Conservation (phyloP, 1,140 invertebrate species). For the Diorhabda sublineata region DNA sequence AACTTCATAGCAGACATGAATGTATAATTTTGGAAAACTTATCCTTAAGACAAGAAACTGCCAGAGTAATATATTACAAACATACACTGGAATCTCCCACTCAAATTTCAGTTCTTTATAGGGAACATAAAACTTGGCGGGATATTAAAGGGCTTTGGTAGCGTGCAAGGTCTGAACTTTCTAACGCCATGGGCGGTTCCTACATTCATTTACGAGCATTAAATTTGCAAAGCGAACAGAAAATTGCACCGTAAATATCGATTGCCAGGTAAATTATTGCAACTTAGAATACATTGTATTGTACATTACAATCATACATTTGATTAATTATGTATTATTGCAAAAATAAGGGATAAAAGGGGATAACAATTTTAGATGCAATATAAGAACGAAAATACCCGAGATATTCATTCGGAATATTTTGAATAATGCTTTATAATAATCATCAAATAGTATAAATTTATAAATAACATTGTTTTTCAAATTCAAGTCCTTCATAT, state of each 20-base stretch:
- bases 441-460: too few species aligned
- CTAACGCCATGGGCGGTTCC: neutral
- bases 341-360: too few species aligned
- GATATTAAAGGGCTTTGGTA: slow-evolving; percentile 11
- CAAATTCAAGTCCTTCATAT: too few species aligned
- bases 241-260: neutral
- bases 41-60: slow-evolving; percentile 11
- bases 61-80: slow-evolving; percentile 18
- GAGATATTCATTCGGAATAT: too few species aligned
- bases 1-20: slow-evolving; percentile 21
- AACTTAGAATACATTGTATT: too few species aligned
- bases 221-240: neutral
- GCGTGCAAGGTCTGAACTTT: slow-evolving; percentile 5
- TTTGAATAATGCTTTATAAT: too few species aligned
- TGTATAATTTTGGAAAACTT: slow-evolving; percentile 17
- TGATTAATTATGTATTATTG: too few species aligned
- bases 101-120: slow-evolving; percentile 18
- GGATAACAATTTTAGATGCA: too few species aligned
- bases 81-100: slow-evolving; percentile 16
- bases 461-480: too few species aligned
- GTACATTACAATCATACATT: too few species aligned
- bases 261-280: too few species aligned
- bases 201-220: neutral
- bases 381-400: too few species aligned
- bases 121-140: slow-evolving; percentile 15